Conservation (phyloP, 2,797 vertebrate species). For the Sebastes nivosus region DNA sequence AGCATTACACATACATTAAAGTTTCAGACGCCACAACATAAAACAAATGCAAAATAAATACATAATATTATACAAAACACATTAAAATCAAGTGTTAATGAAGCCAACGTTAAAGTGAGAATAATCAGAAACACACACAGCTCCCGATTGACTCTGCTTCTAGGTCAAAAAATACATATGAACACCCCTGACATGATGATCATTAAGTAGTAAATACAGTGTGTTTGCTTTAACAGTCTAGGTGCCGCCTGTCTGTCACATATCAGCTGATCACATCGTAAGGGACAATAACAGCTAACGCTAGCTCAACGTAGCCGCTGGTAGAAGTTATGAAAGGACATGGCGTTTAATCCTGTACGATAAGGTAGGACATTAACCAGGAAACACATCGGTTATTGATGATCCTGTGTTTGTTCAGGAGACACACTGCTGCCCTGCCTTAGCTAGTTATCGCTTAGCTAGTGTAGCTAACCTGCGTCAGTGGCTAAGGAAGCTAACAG, state of each 20-base stretch:
- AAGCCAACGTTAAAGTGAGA: too few relatives aligned
- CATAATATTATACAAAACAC: too few relatives aligned
- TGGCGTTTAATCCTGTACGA: background rate
- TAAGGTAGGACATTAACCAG: conserved; percentile 37
- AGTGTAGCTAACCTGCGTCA: conserved; percentile 56
- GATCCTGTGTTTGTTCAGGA: background rate
- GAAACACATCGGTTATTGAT: rapidly evolving
- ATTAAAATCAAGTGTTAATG: too few relatives aligned
- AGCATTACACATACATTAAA: too few relatives aligned
- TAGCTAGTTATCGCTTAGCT: conserved; percentile 4
- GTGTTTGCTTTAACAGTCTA: conserved; percentile 9
- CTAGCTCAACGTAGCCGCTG: conserved; percentile 38
- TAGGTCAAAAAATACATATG: rapidly evolving
- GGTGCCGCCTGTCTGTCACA: background rate
- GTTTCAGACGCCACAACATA: too few relatives aligned
- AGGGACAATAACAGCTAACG: conserved; percentile 45
- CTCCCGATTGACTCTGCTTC: too few relatives aligned
- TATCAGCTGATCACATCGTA: conserved; percentile 64
- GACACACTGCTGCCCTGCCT: background rate
- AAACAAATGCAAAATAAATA: too few relatives aligned
- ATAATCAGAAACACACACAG: too few relatives aligned
- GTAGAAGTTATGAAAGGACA: conserved; percentile 38
- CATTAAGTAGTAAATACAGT: too few relatives aligned
- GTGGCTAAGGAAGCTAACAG: conserved; percentile 51
- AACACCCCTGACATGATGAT: too few relatives aligned